A percentile compares a stretch with the other conserved stretches of the same genome.
Conservation (phyloP, 1,140 invertebrate species). For the Littorina saxatilis region DNA sequence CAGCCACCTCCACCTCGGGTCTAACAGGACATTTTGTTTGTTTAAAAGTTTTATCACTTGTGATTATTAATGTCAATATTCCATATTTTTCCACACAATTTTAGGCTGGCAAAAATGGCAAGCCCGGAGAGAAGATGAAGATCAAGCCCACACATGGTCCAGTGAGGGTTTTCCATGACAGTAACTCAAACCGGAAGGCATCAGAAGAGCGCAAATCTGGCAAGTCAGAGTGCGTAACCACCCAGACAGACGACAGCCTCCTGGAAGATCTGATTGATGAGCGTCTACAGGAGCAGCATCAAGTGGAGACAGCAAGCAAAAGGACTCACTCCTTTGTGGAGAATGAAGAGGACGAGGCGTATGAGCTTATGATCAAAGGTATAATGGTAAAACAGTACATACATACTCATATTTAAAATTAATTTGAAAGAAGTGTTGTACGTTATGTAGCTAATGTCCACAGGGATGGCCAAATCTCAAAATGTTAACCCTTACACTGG, state of each 20-base stretch:
- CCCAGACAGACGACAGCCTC: slow-evolving; percentile 45
- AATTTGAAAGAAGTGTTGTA: no score
- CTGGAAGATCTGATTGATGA: slow-evolving; percentile 40
- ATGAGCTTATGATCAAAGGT: slow-evolving; percentile 54
- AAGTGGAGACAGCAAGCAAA: not conserved
- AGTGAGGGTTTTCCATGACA: slow-evolving; percentile 38
- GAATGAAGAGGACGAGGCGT: slow-evolving; percentile 45
- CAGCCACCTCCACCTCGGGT: no score
- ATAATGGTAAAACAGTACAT: no score
- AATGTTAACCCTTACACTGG: no score
- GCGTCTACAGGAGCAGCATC: not conserved
- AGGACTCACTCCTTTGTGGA: slow-evolving; percentile 31
- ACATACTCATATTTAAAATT: no score
- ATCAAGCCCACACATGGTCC: slow-evolving; percentile 13
- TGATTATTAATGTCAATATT: no score
- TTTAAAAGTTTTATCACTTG: no score
- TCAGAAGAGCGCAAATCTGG: not conserved
- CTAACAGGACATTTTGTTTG: no score
- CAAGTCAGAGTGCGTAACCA: not conserved
- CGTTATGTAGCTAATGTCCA: no score
- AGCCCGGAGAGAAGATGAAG: not conserved
- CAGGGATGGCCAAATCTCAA: no score
- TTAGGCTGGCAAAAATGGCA: not conserved
- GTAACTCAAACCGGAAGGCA: not conserved
- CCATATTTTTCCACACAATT: not conserved